These are phyloP conservation scores for Vanacampus margaritifer DNA, from an alignment of 2,113 vertebrate species.

Conservation along the genomic window DNA sequence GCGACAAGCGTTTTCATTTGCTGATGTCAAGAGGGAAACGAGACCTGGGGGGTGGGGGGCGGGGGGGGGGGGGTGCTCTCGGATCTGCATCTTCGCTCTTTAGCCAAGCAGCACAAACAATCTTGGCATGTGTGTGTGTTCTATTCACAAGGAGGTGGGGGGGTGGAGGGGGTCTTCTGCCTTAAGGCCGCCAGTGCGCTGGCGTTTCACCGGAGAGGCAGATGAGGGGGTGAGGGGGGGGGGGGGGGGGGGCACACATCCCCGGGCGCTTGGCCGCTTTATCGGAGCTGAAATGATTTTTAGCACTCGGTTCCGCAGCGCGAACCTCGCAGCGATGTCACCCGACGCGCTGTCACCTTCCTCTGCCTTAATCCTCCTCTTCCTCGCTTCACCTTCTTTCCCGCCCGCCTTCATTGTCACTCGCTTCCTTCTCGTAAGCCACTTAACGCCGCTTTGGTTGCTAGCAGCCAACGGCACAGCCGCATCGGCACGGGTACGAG, in stretches of 20 bases:
- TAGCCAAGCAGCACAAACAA: constrained; percentile 46
- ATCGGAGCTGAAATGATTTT: constrained; percentile 90
- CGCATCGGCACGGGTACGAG: background rate
- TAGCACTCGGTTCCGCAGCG: constrained; percentile 78
- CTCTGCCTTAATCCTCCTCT: constrained; percentile 26
- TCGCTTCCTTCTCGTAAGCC: background rate
- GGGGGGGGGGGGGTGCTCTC: constrained; percentile 7
- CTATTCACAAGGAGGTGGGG: constrained; percentile 16
- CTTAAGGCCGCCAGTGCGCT: constrained; percentile 77
- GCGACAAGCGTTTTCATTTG: constrained; percentile 40
- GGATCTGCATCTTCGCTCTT: constrained; percentile 21
- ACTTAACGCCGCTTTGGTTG: background rate
- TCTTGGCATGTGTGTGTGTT: constrained; percentile 29
- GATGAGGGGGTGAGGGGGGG: constrained; percentile 74
- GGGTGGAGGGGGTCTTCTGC: constrained; percentile 42
- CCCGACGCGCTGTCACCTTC: constrained; percentile 42
- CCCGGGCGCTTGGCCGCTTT: constrained; percentile 74
- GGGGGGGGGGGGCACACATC: constrained; percentile 75
- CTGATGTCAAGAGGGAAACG: constrained; percentile 29
- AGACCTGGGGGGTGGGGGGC: constrained; percentile 3
- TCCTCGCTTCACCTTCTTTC: background rate
- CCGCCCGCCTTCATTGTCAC: background rate
- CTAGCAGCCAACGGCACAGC: background rate
- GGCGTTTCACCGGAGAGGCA: constrained; percentile 73
- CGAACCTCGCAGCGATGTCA: constrained; percentile 92